Evolutionary conservation across 2,888 invertebrate species (phyloP), one percentile per base, ranked within the genome.

Genomic region (Odiellus spinosus): DNA sequence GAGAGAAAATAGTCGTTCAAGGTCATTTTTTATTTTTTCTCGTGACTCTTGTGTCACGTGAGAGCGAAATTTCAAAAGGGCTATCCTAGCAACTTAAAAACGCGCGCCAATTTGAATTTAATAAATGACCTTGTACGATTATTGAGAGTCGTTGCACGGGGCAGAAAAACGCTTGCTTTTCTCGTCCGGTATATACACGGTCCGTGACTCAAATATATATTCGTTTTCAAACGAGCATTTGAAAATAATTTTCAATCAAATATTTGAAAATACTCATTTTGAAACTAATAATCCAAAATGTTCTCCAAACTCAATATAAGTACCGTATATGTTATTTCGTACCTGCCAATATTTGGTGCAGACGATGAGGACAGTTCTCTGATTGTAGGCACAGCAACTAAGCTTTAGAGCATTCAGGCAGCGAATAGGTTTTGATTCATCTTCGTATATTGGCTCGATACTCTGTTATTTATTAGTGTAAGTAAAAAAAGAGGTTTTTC

Each of bases 301-400:
- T n/a, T n/a, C n/a, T n/a, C n/a, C n/a, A n/a, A n/a, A n/a, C n/a
- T n/a, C n/a, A n/a, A n/a, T n/a, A n/a, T 26, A 26, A 26, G 26
- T n/a, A 8, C 8, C 8, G 26, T 26, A 26, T 26, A 26, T 4
- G 26, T 8, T 26, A 26, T 26, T 26, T 26, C 4, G 26, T 57
- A 85, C 85, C 75, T 96, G 95, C 80, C 96, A 98, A 66, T 87
- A 88, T 63, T 90, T 90, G 1, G 90, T 84, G 63, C 93, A 93
- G 1, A 98, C 91, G 43, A 98, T 86, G 11, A 99, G 75, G 21
- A 98, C 91, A 0, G 95, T 95, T 43, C 96, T 75, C 62, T 95
- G 93, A 68, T 96, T 96, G 65, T 86, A 86, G 0, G 85, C 76
- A 63, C 95, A 96, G 61, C 95, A 95, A 58, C 85, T 84, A 63